Percentiles rank a stretch among this genome's conserved stretches.
Conservation (phyloP, 1,140 invertebrate genomes). For the Periplaneta americana region DNA sequence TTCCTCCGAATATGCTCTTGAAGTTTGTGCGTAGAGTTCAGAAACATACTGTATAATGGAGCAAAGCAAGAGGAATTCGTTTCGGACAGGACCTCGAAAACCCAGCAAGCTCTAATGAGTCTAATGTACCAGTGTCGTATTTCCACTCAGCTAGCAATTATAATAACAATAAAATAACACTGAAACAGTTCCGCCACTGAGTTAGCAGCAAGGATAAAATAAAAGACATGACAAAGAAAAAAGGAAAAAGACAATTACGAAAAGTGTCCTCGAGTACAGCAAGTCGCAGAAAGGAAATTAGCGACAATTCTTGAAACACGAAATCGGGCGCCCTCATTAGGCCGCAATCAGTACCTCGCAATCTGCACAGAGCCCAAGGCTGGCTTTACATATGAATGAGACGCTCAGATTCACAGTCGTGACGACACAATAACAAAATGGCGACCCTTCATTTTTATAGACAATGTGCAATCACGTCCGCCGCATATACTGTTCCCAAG, state of each 20-base stretch:
- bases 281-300: background rate
- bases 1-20: no score
- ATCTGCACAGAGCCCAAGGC: background rate
- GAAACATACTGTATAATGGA: no score
- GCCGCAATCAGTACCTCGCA: background rate
- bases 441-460: no score
- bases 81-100: no score
- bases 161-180: no score
- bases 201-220: background rate
- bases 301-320: background rate
- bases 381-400: background rate
- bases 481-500: background rate
- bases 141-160: no score
- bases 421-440: background rate
- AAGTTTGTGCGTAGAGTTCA: no score
- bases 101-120: no score
- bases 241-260: background rate
- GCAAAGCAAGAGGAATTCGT: no score
- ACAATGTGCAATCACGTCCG: background rate
- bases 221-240: background rate
- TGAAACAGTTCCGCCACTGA: no score
- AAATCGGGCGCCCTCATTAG: background rate
- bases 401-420: background rate
- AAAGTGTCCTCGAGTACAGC: background rate
- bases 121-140: no score